A percentile compares a stretch with the other conserved stretches of the same genome.
Conservation (phyloP, 2,888 invertebrate genomes). For the Parnassius apollo region DNA sequence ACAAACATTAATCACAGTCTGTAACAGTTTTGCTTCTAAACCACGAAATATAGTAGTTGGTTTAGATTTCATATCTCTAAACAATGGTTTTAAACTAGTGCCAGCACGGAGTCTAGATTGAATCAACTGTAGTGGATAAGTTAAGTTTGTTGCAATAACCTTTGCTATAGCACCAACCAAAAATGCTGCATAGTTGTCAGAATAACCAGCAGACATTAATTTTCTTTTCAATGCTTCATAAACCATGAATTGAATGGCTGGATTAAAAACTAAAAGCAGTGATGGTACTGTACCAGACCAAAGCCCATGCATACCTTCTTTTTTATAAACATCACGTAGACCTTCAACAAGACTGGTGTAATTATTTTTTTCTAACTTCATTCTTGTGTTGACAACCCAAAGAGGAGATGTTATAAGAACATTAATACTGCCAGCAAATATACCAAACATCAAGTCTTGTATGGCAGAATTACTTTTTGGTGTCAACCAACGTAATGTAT, state of each 20-base stretch:
- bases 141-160: slow-evolving; percentile 91
- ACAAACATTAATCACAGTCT: slow-evolving; percentile 95
- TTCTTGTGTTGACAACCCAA: slow-evolving; percentile 95
- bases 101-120: slow-evolving; percentile 89
- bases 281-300: slow-evolving; percentile 94
- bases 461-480: slow-evolving; percentile 82
- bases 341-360: slow-evolving; percentile 82
- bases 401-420: slow-evolving; percentile 93
- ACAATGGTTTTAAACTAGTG: slow-evolving; percentile 83
- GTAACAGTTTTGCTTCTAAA: slow-evolving; percentile 93
- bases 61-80: slow-evolving; percentile 85
- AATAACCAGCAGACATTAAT: slow-evolving; percentile 73
- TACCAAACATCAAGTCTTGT: slow-evolving; percentile 88
- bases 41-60: slow-evolving; percentile 89
- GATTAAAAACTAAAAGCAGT: slow-evolving; percentile 92
- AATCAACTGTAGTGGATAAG: slow-evolving; percentile 93
- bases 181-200: slow-evolving; percentile 83
- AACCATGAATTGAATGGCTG: slow-evolving; percentile 95
- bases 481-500: slow-evolving; percentile 85
- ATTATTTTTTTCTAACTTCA: slow-evolving; percentile 87
- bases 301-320: slow-evolving; percentile 87
- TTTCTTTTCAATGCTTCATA: slow-evolving; percentile 92
- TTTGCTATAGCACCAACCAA: slow-evolving; percentile 92
- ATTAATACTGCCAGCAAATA: slow-evolving; percentile 90
- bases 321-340: slow-evolving; percentile 84